Percentiles rank a stretch among this genome's conserved stretches.
phyloP scores from a whole-genome alignment of 2,113 vertebrate genomes.

The Calonectris borealis region DNA sequence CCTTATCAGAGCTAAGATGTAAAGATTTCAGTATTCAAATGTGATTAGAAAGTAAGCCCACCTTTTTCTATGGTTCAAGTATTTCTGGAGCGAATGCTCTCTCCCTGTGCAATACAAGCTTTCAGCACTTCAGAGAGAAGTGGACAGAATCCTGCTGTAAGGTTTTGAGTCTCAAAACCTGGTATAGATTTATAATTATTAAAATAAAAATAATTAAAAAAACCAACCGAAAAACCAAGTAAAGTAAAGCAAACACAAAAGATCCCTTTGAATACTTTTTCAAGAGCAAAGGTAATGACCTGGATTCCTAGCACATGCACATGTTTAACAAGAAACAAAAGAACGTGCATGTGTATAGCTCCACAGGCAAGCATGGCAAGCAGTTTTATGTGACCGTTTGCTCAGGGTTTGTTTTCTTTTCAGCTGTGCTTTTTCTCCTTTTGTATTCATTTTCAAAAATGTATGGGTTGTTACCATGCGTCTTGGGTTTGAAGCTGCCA shows the following conservation, averaged over 20 bases:
- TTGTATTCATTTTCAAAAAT: background rate
- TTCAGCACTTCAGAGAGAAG: background rate
- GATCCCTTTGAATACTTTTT: background rate
- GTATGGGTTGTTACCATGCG: background rate
- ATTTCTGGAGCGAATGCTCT: background rate
- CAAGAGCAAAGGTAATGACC: background rate
- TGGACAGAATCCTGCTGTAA: background rate
- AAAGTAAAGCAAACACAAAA: background rate
- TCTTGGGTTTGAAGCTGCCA: background rate
- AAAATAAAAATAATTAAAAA: background rate
- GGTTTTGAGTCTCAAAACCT: background rate
- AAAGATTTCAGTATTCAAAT: background rate
- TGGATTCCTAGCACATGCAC: background rate
- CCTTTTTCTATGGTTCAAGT: background rate
- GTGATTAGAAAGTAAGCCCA: background rate
- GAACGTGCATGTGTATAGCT: background rate
- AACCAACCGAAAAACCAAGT: background rate
- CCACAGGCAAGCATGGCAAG: background rate
- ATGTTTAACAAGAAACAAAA: background rate
- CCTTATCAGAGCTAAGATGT: background rate
- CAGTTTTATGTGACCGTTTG: conserved; percentile 5
- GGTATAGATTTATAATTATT: background rate
- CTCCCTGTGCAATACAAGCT: background rate
- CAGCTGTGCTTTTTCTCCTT: background rate
- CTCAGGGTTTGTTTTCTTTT: conserved; percentile 8